Evolutionary conservation across 2,113 vertebrate species (phyloP).

Genomic region (Xiphias gladius): DNA sequence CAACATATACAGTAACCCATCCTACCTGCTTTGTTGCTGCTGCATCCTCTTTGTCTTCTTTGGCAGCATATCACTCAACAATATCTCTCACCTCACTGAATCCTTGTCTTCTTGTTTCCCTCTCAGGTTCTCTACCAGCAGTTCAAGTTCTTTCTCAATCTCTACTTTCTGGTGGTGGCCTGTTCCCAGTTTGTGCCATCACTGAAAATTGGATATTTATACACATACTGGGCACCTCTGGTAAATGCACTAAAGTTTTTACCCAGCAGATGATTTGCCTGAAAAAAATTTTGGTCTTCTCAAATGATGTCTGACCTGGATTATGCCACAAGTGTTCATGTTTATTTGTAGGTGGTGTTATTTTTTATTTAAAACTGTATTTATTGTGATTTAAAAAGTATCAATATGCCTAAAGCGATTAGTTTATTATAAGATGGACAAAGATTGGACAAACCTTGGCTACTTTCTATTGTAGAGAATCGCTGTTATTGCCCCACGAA

Average conservation of each 20-base stretch:
- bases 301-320: neutral
- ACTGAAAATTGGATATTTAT: constrained; percentile 97
- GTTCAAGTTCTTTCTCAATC: constrained; percentile 99
- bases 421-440: neutral
- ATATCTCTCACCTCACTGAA: too few relatives aligned
- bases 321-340: neutral
- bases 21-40: constrained; percentile 42
- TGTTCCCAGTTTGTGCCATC: constrained; percentile 96
- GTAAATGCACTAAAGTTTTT: constrained; percentile 82
- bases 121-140: constrained; percentile 98
- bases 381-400: neutral
- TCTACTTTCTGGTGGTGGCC: constrained; percentile 97
- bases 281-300: neutral
- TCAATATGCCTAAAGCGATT: neutral
- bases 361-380: neutral
- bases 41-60: constrained; percentile 54
- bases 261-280: neutral
- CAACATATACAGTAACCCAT: constrained; percentile 56
- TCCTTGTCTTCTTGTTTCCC: constrained; percentile 40
- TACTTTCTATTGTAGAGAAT: too few relatives aligned
- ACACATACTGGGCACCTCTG: constrained; percentile 99
- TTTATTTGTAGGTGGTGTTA: neutral
- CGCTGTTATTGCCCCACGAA: too few relatives aligned
- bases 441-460: too few relatives aligned
- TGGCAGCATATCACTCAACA: too few relatives aligned